These are phyloP conservation scores for Chiloscyllium plagiosum DNA, from an alignment of 2,113 vertebrate species.

Conservation along the genomic window DNA sequence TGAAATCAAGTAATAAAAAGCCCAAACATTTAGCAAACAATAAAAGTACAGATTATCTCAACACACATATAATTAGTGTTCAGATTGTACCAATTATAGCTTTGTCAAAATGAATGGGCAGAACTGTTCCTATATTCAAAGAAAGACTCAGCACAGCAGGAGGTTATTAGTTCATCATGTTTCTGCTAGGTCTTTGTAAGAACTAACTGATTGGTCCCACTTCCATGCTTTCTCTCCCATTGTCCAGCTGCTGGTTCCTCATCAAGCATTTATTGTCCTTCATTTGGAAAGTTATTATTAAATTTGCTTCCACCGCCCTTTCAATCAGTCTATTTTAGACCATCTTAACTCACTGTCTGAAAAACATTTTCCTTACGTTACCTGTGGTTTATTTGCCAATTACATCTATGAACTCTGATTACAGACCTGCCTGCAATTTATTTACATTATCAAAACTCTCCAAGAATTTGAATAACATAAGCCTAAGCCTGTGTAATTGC, in stretches of 20 bases:
- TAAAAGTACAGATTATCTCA: neutral
- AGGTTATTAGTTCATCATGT: neutral
- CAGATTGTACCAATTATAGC: neutral
- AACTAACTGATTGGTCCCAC: neutral
- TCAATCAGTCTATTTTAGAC: neutral
- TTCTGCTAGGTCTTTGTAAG: neutral
- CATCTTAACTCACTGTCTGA: neutral
- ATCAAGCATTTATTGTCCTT: neutral
- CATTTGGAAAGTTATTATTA: neutral
- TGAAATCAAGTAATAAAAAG: neutral
- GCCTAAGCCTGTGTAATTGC: neutral
- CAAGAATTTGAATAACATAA: neutral
- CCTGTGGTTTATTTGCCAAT: neutral
- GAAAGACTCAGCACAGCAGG: neutral
- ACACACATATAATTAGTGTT: neutral
- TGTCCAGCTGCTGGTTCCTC: neutral
- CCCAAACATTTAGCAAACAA: neutral
- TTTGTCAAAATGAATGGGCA: neutral
- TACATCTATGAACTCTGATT: neutral
- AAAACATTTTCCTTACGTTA: too few species aligned
- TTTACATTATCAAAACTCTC: neutral
- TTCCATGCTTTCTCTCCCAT: neutral
- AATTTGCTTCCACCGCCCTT: neutral
- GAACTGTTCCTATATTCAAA: neutral
- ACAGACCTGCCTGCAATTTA: neutral